A percentile compares a stretch with the other conserved stretches of the same genome.
Conservation (phyloP, 1,140 invertebrate species). For the Galendromus occidentalis region DNA sequence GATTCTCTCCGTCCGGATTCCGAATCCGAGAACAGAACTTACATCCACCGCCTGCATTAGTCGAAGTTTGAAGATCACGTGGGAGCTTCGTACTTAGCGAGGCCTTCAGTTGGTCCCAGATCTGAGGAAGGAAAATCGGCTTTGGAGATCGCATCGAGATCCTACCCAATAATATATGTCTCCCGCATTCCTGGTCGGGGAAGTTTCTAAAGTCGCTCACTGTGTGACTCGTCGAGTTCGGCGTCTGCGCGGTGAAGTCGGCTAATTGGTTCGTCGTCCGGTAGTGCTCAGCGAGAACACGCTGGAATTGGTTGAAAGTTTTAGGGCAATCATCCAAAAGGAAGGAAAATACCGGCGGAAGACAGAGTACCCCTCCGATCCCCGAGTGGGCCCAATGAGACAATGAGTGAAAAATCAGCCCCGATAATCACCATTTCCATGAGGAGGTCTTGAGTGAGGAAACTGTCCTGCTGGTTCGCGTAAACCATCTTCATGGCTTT, state of each 20-base stretch:
- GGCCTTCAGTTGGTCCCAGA: constrained; percentile 27
- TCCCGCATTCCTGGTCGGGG: background rate
- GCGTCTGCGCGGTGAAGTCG: constrained; percentile 44
- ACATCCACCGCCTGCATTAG: constrained; percentile 10
- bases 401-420: too few species aligned
- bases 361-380: too few species aligned
- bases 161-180: background rate
- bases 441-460: constrained; percentile 55
- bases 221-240: constrained; percentile 22
- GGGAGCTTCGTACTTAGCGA: constrained; percentile 22
- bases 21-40: too few species aligned
- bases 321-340: too few species aligned
- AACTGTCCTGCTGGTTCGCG: constrained; percentile 55
- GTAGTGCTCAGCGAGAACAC: constrained; percentile 64
- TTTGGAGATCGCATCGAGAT: background rate
- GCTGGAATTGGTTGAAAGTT: constrained; percentile 36
- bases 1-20: too few species aligned
- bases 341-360: too few species aligned
- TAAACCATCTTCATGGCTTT: constrained; percentile 71
- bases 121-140: background rate
- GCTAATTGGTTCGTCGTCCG: constrained; percentile 51
- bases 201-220: background rate
- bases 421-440: constrained; percentile 47
- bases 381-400: too few species aligned
- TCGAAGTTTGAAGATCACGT: constrained; percentile 20